phyloP scores from a whole-genome alignment of 2,888 invertebrate species.

The Merodon equestris region DNA sequence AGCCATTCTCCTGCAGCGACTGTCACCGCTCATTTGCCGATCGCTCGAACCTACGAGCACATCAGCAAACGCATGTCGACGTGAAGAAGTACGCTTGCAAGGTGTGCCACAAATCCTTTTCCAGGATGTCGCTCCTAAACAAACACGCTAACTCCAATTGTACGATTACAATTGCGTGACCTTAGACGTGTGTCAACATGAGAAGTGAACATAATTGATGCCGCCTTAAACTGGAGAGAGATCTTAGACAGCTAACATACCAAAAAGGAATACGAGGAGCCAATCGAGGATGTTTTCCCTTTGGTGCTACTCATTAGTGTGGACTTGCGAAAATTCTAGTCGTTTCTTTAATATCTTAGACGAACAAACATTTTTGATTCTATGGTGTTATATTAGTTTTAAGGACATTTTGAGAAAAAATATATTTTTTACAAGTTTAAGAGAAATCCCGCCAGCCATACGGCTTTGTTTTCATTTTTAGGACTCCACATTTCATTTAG shows the following conservation, averaged over 20 bases:
- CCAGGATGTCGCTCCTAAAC: conserved; percentile 77
- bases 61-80: conserved; percentile 78
- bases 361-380: no score
- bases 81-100: conserved; percentile 77
- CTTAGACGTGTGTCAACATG: conserved; percentile 31
- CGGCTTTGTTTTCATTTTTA: no score
- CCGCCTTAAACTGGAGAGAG: no score
- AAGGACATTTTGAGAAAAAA: no score
- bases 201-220: no score
- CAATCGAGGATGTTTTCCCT: background rate
- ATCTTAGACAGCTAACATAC: conserved; percentile 53
- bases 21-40: conserved; percentile 78
- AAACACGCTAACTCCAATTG: conserved; percentile 77
- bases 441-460: no score
- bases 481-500: no score
- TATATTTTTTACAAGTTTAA: no score
- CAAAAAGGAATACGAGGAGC: conserved; percentile 35
- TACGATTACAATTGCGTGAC: conserved; percentile 75
- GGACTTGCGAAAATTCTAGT: conserved; percentile 61
- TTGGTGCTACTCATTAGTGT: conserved; percentile 10
- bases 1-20: conserved; percentile 77
- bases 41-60: conserved; percentile 78
- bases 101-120: conserved; percentile 77
- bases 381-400: no score
- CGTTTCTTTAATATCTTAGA: background rate